These are phyloP conservation scores for Cylindroiulus punctatus DNA, from an alignment of 2,888 invertebrate genomes.

Conservation along the genomic window DNA sequence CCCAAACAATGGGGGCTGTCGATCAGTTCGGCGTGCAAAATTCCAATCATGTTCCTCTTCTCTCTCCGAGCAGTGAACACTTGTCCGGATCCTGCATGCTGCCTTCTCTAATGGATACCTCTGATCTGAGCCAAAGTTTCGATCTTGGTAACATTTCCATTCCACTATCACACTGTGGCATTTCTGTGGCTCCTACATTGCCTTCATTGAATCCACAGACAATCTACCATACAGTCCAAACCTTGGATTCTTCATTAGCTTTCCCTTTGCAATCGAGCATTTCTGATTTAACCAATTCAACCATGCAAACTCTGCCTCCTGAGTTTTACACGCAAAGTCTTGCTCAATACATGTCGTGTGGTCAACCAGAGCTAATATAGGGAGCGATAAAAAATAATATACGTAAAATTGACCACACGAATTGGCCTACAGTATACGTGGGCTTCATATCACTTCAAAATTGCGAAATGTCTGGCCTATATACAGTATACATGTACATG, in stretches of 20 bases:
- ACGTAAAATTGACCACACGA: background rate
- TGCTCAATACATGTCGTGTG: slow-evolving; percentile 44
- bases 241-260: background rate
- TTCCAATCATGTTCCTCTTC: slow-evolving; percentile 5
- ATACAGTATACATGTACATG: too few species aligned
- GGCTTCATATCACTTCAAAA: too few species aligned
- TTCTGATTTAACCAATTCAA: background rate
- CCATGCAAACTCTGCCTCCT: background rate
- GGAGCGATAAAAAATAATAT: background rate
- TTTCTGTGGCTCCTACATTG: slow-evolving; percentile 37
- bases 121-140: slow-evolving; percentile 6
- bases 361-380: slow-evolving; percentile 4
- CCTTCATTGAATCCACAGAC: slow-evolving; percentile 24
- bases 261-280: slow-evolving; percentile 36
- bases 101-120: background rate
- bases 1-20: background rate
- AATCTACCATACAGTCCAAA: slow-evolving; percentile 26
- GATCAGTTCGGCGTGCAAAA: slow-evolving; percentile 32
- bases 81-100: background rate
- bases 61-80: background rate
- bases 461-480: too few species aligned
- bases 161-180: background rate
- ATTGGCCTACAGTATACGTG: background rate
- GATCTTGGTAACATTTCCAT: background rate
- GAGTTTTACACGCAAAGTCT: slow-evolving; percentile 49